Percentiles rank a stretch among this genome's conserved stretches.
phyloP scores from a whole-genome alignment of 2,888 invertebrate genomes.

The Pristionchus japonicus region DNA sequence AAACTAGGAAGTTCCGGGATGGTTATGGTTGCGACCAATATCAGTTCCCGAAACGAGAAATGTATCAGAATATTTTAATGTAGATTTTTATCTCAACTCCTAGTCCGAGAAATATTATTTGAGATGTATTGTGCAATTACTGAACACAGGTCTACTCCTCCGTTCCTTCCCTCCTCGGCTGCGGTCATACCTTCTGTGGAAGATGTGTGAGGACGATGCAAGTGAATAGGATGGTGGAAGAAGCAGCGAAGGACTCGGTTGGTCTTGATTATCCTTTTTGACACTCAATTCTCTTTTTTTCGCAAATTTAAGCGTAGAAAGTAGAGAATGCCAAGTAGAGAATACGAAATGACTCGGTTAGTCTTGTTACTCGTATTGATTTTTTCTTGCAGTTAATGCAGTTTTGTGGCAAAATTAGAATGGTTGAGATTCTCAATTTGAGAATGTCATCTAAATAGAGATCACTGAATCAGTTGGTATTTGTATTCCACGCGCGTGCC shows the following conservation, averaged over 20 bases:
- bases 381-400: not conserved
- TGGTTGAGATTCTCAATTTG: not conserved
- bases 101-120: too few species aligned
- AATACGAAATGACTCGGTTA: too few species aligned
- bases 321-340: too few species aligned
- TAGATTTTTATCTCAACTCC: too few species aligned
- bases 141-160: constrained; percentile 22
- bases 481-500: not conserved
- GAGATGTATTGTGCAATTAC: not conserved
- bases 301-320: too few species aligned
- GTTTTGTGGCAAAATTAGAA: not conserved
- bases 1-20: too few species aligned
- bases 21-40: too few species aligned
- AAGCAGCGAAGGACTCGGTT: not conserved
- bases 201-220: constrained; percentile 37
- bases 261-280: too few species aligned
- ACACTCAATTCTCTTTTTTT: too few species aligned
- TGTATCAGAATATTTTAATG: too few species aligned
- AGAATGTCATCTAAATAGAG: not conserved
- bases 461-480: not conserved
- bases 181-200: constrained; percentile 46
- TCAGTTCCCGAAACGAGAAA: too few species aligned
- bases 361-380: not conserved
- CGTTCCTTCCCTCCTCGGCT: constrained; percentile 33
- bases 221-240: constrained; percentile 2